A percentile compares a stretch with the other conserved stretches of the same genome.
These are phyloP conservation scores for Colletes collaris DNA, from an alignment of 2,888 invertebrate species.

Conservation along the genomic window DNA sequence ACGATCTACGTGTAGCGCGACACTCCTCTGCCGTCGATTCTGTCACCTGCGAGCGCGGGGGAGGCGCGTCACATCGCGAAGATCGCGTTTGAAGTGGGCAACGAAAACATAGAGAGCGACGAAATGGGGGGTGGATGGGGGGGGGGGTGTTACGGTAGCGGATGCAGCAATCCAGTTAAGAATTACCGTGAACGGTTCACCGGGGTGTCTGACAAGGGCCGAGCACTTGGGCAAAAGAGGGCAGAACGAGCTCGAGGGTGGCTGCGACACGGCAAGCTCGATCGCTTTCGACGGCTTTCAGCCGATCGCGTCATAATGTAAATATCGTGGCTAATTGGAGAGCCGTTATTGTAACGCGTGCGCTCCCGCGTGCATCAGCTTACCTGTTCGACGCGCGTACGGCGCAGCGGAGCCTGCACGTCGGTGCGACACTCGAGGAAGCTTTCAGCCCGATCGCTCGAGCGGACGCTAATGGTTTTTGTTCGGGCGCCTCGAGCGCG, in stretches of 20 bases:
- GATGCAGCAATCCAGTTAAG: constrained; percentile 39
- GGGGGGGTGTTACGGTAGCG: too few relatives aligned
- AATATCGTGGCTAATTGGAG: constrained; percentile 82
- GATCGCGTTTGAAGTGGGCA: constrained; percentile 27
- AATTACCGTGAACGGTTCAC: constrained; percentile 43
- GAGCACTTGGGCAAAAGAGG: constrained; percentile 49
- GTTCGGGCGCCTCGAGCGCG: constrained; percentile 69
- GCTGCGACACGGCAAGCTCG: constrained; percentile 51
- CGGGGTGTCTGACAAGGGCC: constrained; percentile 66
- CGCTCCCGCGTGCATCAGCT: constrained; percentile 9
- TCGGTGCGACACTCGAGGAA: constrained; percentile 70
- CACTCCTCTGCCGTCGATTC: constrained; percentile 32
- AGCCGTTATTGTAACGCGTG: constrained; percentile 74
- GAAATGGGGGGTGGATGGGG: too few relatives aligned
- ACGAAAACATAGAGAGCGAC: neutral
- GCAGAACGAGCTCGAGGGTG: constrained; percentile 44
- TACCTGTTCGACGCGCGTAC: constrained; percentile 34
- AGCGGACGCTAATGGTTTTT: constrained; percentile 73
- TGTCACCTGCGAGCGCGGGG: constrained; percentile 29
- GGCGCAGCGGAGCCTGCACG: neutral
- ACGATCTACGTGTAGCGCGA: constrained; percentile 1
- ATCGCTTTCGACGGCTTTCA: constrained; percentile 73
- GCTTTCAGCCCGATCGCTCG: constrained; percentile 74
- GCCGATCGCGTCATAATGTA: constrained; percentile 76
- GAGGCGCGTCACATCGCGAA: constrained; percentile 32